phyloP scores from a whole-genome alignment of 2,797 vertebrate genomes.

The Catostomus latipinnis region DNA sequence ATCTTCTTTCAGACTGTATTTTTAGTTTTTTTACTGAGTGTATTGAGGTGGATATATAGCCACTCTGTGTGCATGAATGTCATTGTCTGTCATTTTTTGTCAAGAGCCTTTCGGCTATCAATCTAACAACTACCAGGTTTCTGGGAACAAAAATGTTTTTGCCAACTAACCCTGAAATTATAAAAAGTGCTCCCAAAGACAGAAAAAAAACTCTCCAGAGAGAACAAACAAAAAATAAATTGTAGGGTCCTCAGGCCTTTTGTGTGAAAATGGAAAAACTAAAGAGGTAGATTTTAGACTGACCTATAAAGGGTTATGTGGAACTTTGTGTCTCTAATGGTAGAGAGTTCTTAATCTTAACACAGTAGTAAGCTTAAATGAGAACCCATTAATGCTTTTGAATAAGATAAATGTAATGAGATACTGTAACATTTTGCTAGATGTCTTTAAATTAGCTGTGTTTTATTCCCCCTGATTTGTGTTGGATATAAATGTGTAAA shows the following conservation, averaged over 20 bases:
- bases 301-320: too few relatives aligned
- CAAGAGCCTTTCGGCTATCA: slow-evolving; percentile 22
- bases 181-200: slow-evolving; percentile 8
- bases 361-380: not conserved
- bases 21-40: not conserved
- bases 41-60: not conserved
- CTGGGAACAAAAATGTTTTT: slow-evolving; percentile 10
- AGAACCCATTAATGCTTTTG: not conserved
- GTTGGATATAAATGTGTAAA: not conserved
- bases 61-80: not conserved
- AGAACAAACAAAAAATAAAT: not conserved
- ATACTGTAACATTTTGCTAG: not conserved
- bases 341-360: too few relatives aligned
- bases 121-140: slow-evolving; percentile 20
- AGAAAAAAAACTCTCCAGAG: not conserved
- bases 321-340: not conserved
- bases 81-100: slow-evolving; percentile 3
- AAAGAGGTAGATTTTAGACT: not conserved
- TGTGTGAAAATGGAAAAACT: not conserved
- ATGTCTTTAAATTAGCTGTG: not conserved
- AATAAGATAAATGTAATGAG: not conserved
- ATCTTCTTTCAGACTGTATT: not conserved
- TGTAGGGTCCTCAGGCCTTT: not conserved
- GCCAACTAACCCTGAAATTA: slow-evolving; percentile 30
- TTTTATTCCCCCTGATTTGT: not conserved